Evolutionary conservation across 2,113 vertebrate species (phyloP).

Genomic region (Psephotus haematonotus): DNA sequence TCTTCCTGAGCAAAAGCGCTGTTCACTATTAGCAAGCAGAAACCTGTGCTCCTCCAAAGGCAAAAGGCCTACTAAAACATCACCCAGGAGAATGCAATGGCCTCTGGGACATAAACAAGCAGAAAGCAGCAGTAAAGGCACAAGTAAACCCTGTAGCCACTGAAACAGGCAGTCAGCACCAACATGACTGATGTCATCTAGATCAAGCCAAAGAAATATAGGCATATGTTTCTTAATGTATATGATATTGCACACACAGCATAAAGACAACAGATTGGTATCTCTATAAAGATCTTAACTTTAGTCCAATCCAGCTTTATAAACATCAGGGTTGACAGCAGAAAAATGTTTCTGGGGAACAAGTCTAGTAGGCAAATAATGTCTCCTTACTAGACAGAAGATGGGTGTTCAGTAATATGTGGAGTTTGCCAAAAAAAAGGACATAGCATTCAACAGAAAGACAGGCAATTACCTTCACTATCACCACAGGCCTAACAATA

Average conservation of each 20-base stretch:
- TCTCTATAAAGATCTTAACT: not conserved
- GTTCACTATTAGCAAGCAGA: not conserved
- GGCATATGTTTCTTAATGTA: not conserved
- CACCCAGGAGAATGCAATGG: not conserved
- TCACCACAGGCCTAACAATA: not conserved
- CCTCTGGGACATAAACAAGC: not conserved
- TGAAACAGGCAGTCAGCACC: not conserved
- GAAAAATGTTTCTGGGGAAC: not conserved
- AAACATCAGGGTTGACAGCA: not conserved
- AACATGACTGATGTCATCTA: not conserved
- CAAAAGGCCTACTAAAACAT: not conserved
- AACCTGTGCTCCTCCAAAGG: not conserved
- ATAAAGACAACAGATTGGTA: not conserved
- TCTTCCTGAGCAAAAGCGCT: not conserved
- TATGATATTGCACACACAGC: not conserved
- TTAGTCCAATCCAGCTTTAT: not conserved
- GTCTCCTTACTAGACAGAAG: not conserved
- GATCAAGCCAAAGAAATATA: not conserved
- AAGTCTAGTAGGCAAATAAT: not conserved
- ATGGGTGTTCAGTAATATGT: not conserved
- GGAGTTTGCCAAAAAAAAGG: not conserved
- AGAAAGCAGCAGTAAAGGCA: not conserved
- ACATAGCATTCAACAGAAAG: not conserved
- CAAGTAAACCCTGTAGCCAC: not conserved
- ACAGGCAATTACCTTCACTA: not conserved